Percentiles rank a stretch among this genome's conserved stretches.
Evolutionary conservation across 2,113 vertebrate genomes (phyloP).

Genomic region (Anseranas semipalmata): DNA sequence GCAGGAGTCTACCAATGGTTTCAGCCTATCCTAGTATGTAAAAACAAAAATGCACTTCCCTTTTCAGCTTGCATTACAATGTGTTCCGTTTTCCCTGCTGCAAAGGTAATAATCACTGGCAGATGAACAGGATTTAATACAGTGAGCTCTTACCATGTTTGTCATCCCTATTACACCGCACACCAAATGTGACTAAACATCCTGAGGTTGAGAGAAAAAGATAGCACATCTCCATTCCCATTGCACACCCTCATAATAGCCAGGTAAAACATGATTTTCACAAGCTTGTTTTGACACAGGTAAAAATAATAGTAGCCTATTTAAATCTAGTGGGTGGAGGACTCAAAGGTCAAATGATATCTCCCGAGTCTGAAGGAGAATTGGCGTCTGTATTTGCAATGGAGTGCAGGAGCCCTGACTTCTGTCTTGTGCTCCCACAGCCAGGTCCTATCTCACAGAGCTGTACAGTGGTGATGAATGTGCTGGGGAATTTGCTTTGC

Average conservation of each 20-base stretch:
- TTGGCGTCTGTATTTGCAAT: background rate
- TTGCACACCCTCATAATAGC: background rate
- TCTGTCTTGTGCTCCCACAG: background rate
- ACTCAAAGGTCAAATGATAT: too few relatives aligned
- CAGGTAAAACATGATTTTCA: background rate
- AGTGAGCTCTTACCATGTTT: background rate
- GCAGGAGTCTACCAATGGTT: background rate
- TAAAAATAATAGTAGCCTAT: background rate
- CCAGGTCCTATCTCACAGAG: background rate
- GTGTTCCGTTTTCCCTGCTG: background rate
- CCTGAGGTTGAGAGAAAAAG: background rate
- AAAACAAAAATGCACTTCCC: background rate
- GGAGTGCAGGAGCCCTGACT: background rate
- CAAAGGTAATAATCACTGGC: background rate
- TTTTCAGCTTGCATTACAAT: background rate
- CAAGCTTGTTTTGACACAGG: background rate
- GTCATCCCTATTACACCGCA: background rate
- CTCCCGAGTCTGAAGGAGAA: background rate
- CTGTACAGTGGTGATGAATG: conserved; percentile 9
- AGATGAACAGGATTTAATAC: background rate
- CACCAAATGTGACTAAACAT: background rate
- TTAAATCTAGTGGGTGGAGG: background rate
- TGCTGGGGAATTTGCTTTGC: conserved; percentile 56
- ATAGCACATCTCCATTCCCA: background rate
- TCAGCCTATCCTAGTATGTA: background rate